Evolutionary conservation across 2,888 invertebrate genomes (phyloP).

Genomic region (Aproaerema taeniolella): DNA sequence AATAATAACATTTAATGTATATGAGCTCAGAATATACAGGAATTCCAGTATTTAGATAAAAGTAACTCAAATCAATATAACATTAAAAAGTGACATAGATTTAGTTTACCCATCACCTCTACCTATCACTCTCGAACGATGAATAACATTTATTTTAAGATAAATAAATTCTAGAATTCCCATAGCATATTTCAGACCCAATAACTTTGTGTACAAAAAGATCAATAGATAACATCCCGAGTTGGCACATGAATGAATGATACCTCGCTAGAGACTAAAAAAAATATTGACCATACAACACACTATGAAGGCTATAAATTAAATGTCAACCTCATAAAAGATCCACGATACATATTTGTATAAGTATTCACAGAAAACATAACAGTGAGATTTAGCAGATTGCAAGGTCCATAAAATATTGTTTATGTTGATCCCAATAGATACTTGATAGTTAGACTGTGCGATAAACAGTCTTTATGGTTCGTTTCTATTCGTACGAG

Average conservation of each 20-base stretch:
- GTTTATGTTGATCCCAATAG: conserved; percentile 64
- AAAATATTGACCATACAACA: conserved; percentile 42
- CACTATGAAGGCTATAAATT: conserved; percentile 48
- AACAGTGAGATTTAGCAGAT: conserved; percentile 69
- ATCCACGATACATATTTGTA: conserved; percentile 16
- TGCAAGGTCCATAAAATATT: conserved; percentile 66
- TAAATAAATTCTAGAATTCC: too few species aligned
- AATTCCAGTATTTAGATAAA: background rate
- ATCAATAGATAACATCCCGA: conserved; percentile 26
- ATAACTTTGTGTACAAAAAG: conserved; percentile 16
- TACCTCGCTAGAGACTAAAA: conserved; percentile 33
- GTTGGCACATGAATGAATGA: conserved; percentile 23
- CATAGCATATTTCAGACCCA: conserved; percentile 4
- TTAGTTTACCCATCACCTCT: too few species aligned
- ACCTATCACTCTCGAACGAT: too few species aligned
- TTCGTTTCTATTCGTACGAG: too few species aligned
- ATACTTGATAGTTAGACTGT: conserved; percentile 32
- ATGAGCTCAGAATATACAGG: background rate
- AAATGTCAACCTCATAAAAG: conserved; percentile 45
- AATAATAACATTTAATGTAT: conserved; percentile 4
- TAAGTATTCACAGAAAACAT: conserved; percentile 21
- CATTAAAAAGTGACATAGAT: too few species aligned
- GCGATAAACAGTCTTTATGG: conserved; percentile 60
- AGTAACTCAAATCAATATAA: background rate
- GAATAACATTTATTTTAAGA: too few species aligned